Evolutionary conservation across 2,113 vertebrate genomes (phyloP), one percentile per base, ranked within the genome.

Genomic region (Menura novaehollandiae): DNA sequence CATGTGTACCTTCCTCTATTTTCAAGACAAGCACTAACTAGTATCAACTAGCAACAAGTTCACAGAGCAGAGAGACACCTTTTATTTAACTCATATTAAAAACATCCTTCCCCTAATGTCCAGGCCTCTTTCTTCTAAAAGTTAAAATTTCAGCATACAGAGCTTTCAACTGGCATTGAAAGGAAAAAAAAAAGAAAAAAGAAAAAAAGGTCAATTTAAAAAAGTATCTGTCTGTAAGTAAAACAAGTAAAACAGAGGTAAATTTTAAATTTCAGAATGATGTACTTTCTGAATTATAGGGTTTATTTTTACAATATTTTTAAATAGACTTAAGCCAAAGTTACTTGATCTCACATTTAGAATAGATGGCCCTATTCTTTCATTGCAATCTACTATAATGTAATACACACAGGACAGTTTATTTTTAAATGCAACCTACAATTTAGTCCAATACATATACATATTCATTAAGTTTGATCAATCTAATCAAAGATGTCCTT

Each of bases 391-490:
- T 88, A 89, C 69, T 55, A 59, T 20, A 86, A 60, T 24, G 72
- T 41, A 79, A 85, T 81, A 94, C 55, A 94, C 88, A 73, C 30
- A 92, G 73, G 82, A 76, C 88, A 93, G 58, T 95, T 96, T 95
- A 97, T 97, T 97, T 97, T 97, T 97, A 97, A 97, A 97, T 89
- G 68, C 92, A 97, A 72, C 66, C 71, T 89, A 92, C 78, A 97
- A 93, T 96, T 95, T 91, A 96, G 90, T 86, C 72, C 93, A 89
- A 97, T 95, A 94, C 66, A 67, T 88, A 97, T 96, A 96, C 95
- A 97, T 97, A 97, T 97, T 97, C 97, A 97, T 97, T 85, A 97
- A 89, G 84, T 74, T 64, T 97, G 94, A 96, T 97, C 95, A 97
- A 95, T 95, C 89, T 96, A 97, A 97, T 97, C 97, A 97, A 96